Base-by-base conservation (phyloP, 2,113 vertebrate species). In the Dicrurus megarhynchus region DNA sequence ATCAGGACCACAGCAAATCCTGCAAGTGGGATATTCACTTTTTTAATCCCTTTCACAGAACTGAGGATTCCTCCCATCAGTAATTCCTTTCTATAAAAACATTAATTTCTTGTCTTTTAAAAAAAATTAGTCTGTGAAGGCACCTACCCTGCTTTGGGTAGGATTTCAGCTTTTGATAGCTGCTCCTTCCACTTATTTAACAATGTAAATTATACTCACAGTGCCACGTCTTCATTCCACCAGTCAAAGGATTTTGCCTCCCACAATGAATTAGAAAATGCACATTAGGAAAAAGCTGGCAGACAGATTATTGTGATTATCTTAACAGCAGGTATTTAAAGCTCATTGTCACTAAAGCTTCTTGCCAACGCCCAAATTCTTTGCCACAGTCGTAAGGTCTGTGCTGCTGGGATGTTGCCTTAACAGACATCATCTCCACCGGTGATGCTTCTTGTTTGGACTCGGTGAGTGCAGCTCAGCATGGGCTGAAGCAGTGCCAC, bases 231-330 rank as follows among this genome's bases (percentile, higher is more conserved):
- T 96, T 94, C 96, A 93, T 95, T 95, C 83, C 73, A 90, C 69
- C 53, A 93, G 93, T 92, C 85, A 92, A 89, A 96, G 83, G 94
- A 93, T 93, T 96, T 93, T 95, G 89, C 92, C 90, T 92, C 96
- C 94, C 92, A 94, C 96, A 90, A 91, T 76, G 94, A 95, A 95
- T 95, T 95, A 93, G 88, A 95, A 96, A 94, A 95, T 28, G 95
- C 78, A 76, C 78, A 85, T 96, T 96, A 96, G 89, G 93, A 84
- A 81, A 95, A 96, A 96, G 83, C 95, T 96, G 96, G 94, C 96
- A 94, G 94, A 94, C 90, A 93, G 95, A 96, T 96, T 93, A 97
- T 94, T 93, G 68, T 93, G 95, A 96, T 97, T 95, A 96, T 95
- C 86, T 94, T 95, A 96, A 84, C 92, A 95, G 96, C 95, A 95